These are phyloP conservation scores for Drosophila littoralis DNA, from an alignment of 1,140 invertebrate species.

Conservation along the genomic window DNA sequence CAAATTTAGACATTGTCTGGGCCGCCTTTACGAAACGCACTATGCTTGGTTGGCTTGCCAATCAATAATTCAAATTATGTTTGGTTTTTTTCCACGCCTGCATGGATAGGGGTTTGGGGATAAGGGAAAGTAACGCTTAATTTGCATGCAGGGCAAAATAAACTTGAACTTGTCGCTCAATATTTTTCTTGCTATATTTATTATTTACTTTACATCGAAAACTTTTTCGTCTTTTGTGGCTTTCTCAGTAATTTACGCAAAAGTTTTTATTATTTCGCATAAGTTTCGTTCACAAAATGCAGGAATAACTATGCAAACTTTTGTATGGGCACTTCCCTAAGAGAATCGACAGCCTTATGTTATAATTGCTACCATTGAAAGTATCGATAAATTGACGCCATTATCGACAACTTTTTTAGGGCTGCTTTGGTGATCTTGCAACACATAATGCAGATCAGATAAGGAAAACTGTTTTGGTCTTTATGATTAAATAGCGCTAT, in stretches of 20 bases:
- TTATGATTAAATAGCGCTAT: no score
- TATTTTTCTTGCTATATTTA: conserved; percentile 35
- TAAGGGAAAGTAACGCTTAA: conserved; percentile 6
- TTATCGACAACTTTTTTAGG: no score
- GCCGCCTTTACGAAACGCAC: conserved; percentile 41
- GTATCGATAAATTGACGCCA: no score
- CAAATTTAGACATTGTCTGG: conserved; percentile 69
- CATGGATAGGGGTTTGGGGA: neutral
- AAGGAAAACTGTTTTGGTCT: no score
- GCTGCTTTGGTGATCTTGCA: no score
- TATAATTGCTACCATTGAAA: no score
- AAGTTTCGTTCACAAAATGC: no score
- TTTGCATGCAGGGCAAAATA: conserved; percentile 45
- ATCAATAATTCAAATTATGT: conserved; percentile 81
- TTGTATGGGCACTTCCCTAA: no score
- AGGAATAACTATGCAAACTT: no score
- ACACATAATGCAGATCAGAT: no score
- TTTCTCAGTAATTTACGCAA: neutral
- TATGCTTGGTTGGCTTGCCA: conserved; percentile 55
- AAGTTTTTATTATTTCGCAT: conserved; percentile 5
- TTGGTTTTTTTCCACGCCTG: conserved; percentile 38
- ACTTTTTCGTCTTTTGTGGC: neutral
- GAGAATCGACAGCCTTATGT: no score
- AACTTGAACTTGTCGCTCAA: conserved; percentile 47
- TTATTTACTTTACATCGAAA: conserved; percentile 28